phyloP scores from a whole-genome alignment of 2,113 vertebrate species.

The Gobius niger region DNA sequence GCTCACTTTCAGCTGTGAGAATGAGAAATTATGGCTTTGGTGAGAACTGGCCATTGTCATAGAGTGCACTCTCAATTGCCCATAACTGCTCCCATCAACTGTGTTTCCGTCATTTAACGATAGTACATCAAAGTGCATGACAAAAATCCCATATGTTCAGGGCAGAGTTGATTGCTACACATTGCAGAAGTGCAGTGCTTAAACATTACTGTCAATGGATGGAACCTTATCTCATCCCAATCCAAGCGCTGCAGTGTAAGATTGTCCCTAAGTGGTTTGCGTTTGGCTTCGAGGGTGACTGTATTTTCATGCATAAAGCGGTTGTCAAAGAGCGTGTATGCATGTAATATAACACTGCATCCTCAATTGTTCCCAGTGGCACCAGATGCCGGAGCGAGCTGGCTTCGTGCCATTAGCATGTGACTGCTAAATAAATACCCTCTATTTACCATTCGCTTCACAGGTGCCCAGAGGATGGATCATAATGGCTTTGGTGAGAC shows the following conservation, averaged over 20 bases:
- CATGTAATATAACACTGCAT: slow-evolving; percentile 6
- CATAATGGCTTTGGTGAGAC: slow-evolving; percentile 2
- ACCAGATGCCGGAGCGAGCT: background rate
- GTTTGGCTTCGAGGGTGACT: background rate
- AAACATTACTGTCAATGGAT: background rate
- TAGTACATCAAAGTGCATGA: background rate
- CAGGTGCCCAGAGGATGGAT: background rate
- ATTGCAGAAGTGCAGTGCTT: background rate
- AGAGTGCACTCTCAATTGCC: background rate
- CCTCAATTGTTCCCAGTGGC: slow-evolving; percentile 6
- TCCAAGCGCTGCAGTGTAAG: background rate
- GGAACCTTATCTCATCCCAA: background rate
- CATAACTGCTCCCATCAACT: background rate
- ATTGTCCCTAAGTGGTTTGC: background rate
- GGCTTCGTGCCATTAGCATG: slow-evolving; percentile 6
- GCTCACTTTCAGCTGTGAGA: too few relatives aligned
- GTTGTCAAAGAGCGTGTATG: slow-evolving; percentile 6
- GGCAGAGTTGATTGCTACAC: background rate
- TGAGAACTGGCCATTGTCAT: background rate
- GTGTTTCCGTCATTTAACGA: background rate
- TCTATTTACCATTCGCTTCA: slow-evolving; percentile 4
- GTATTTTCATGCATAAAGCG: slow-evolving; percentile 3
- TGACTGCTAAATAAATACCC: background rate
- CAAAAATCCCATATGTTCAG: too few relatives aligned
- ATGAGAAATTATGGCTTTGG: too few relatives aligned